Evolutionary conservation across 2,888 invertebrate species (phyloP).

Genomic region (Cenopis cana): DNA sequence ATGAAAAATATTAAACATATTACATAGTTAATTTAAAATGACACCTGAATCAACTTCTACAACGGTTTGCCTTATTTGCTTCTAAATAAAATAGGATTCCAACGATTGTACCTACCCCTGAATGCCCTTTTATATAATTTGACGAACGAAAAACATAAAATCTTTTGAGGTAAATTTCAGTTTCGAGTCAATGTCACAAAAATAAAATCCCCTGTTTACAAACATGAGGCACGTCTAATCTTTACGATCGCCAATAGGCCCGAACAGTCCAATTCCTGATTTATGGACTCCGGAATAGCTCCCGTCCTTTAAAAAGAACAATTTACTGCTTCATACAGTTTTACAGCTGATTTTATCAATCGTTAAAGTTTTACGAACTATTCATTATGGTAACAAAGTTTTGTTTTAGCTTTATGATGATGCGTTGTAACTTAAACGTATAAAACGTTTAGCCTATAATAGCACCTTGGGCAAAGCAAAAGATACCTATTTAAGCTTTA

Average conservation of each 20-base stretch:
- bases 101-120: no score
- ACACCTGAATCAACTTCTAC: no score
- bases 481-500: background rate
- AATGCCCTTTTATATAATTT: no score
- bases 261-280: conserved; percentile 72
- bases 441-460: background rate
- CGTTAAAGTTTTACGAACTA: conserved; percentile 77
- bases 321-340: conserved; percentile 79
- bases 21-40: no score
- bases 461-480: background rate
- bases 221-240: conserved; percentile 56
- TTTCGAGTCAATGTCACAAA: conserved; percentile 26
- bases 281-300: conserved; percentile 77
- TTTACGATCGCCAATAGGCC: conserved; percentile 73
- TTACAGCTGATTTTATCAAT: conserved; percentile 83
- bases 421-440: background rate
- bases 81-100: background rate
- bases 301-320: conserved; percentile 72
- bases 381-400: conserved; percentile 62
- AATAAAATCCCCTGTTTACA: conserved; percentile 43
- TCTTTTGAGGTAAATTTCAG: background rate
- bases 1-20: no score
- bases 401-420: conserved; percentile 26
- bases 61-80: no score
- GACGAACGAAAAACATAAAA: background rate